Percentiles rank a stretch among this genome's conserved stretches.
Evolutionary conservation across 37 sponge, comb jelly and placozoan species (phyloP).

Genomic region (Halisarca cf. caerulea): DNA sequence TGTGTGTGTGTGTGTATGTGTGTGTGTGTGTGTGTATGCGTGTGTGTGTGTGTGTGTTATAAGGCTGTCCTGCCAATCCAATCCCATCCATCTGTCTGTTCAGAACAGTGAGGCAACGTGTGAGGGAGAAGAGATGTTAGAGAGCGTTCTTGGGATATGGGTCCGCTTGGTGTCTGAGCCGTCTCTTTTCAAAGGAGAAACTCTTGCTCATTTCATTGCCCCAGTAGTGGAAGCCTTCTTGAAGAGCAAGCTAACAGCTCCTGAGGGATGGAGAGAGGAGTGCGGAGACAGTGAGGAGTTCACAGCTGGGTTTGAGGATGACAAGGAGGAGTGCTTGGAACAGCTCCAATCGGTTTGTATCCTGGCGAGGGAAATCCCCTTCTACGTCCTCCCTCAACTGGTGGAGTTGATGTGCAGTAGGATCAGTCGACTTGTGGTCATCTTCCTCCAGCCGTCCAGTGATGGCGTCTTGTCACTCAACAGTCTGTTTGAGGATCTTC

Average conservation of each 20-base stretch:
- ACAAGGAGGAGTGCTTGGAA: constrained; percentile 50
- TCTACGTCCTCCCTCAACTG: constrained; percentile 43
- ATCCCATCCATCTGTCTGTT: not conserved
- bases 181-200: not conserved
- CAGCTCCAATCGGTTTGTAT: constrained; percentile 54
- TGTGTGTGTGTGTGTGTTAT: too few species aligned
- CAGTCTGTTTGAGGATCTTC: constrained; percentile 68
- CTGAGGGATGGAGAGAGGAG: constrained; percentile 57
- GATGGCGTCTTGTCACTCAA: constrained; percentile 20
- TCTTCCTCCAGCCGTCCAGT: not conserved
- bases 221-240: constrained; percentile 53
- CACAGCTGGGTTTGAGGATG: constrained; percentile 51
- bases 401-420: constrained; percentile 14
- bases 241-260: constrained; percentile 63
- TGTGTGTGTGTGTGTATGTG: too few species aligned
- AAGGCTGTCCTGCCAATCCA: too few species aligned
- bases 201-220: constrained; percentile 6
- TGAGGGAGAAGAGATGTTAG: constrained; percentile 51
- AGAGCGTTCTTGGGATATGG: constrained; percentile 57
- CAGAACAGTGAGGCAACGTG: not conserved
- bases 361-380: constrained; percentile 42
- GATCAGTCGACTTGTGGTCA: not conserved
- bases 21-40: too few species aligned
- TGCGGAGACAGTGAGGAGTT: constrained; percentile 35
- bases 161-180: constrained; percentile 32